Evolutionary conservation across 2,113 vertebrate genomes (phyloP), one percentile per base, ranked within the genome.

Genomic region (Cryptotis parvus): DNA sequence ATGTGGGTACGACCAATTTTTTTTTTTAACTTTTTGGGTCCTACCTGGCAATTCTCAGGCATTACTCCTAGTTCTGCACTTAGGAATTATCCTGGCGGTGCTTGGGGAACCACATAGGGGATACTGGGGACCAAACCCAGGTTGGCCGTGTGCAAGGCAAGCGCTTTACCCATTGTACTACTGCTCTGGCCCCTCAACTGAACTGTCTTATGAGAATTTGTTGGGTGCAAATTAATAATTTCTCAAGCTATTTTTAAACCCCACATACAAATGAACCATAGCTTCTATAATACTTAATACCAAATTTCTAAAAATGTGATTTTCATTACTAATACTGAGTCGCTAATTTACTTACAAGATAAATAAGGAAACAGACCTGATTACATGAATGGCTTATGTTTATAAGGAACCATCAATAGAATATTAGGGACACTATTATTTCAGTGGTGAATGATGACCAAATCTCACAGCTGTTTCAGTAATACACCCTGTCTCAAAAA

Each of bases 271-370:
- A 16, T 68, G 39, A 68, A 66, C 1, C 49, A 58, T 52, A 80
- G 70, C 15, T 70, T 92, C n/a, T 70, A 74, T 92, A 93, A 73
- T 77, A 75, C 6, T 1, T 65, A 11, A 7, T 12, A 76, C 37
- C 75, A 68, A 70, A 77, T 39, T 80, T 91, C 49, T 79, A 24
- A 70, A 77, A 79, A 90, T 31, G 69, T 37, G 4, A 73, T 41
- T 84, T 82, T 85, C 49, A 55, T 87, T 87, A 68, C 8, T 41
- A 92, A 65, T 31, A 55, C 18, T 39, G 69, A 70, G 66, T 75
- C 89, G 68, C 35, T 18, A 58, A 65, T 43, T 75, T 75, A 89
- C 39, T 74, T 9, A 81, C 11, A 74, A 77, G 89, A 89, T 66
- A 52, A 81, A 49, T 37, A 31, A 61, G 65, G 22, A 35, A 16